Conservation (phyloP, 2,797 vertebrate genomes). For the Kryptolebias ocellatus region DNA sequence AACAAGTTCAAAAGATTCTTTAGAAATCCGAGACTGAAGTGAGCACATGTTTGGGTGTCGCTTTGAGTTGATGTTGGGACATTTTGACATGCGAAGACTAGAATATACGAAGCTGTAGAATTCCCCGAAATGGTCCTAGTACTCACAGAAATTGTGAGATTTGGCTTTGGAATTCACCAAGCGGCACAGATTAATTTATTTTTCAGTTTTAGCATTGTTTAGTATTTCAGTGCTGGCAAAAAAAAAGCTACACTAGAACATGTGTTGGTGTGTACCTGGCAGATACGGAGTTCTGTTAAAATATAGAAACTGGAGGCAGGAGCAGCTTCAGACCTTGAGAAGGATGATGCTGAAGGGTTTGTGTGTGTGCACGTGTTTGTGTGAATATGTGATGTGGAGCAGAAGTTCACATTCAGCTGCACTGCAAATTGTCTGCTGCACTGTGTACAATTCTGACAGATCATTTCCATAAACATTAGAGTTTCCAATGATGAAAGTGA, state of each 20-base stretch:
- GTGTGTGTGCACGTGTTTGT: not conserved
- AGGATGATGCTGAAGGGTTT: slow-evolving; percentile 19
- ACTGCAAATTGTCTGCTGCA: not conserved
- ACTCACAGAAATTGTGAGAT: slow-evolving; percentile 31
- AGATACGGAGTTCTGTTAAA: slow-evolving; percentile 12
- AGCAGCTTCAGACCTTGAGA: slow-evolving; percentile 24
- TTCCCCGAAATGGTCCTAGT: slow-evolving; percentile 10
- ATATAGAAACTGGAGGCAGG: slow-evolving; percentile 20
- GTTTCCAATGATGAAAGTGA: slow-evolving; percentile 23
- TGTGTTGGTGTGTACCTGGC: slow-evolving; percentile 36
- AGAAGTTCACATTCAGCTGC: slow-evolving; percentile 1
- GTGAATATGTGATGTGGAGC: slow-evolving; percentile 1
- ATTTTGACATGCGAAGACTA: slow-evolving; percentile 31
- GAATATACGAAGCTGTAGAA: slow-evolving; percentile 15
- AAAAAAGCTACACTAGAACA: not conserved
- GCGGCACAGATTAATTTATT: slow-evolving; percentile 22
- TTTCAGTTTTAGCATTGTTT: slow-evolving; percentile 8
- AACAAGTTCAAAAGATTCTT: slow-evolving; percentile 48
- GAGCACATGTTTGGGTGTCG: slow-evolving; percentile 31
- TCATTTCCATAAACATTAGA: slow-evolving; percentile 26
- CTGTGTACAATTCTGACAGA: slow-evolving; percentile 3
- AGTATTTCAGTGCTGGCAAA: slow-evolving; percentile 13
- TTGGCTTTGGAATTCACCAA: slow-evolving; percentile 14
- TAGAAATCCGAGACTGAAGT: slow-evolving; percentile 25
- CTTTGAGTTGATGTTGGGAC: slow-evolving; percentile 32